Conservation (phyloP, 2,888 invertebrate species). For the Thera britannica region DNA sequence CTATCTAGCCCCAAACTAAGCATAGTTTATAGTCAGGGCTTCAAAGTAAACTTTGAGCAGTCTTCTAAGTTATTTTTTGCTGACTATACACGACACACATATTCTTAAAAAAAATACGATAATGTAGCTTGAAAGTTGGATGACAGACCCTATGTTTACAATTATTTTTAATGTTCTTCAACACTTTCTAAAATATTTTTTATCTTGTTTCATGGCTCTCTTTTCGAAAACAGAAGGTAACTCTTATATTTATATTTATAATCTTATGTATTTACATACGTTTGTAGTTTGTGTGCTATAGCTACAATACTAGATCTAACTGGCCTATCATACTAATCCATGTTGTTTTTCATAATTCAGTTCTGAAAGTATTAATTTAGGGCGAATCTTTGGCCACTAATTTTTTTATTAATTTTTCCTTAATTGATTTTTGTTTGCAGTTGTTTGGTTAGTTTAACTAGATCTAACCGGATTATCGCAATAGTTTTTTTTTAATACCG, state of each 20-base stretch:
- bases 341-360: too few species aligned
- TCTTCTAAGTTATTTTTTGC: too few species aligned
- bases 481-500: too few species aligned
- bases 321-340: neutral
- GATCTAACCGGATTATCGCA: too few species aligned
- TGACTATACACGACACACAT: neutral
- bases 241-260: slow-evolving; percentile 35
- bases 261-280: slow-evolving; percentile 22
- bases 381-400: too few species aligned
- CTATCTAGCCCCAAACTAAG: too few species aligned
- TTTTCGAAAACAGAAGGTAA: slow-evolving; percentile 77
- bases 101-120: neutral
- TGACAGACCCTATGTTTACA: slow-evolving; percentile 2
- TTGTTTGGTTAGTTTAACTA: too few species aligned
- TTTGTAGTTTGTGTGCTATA: slow-evolving; percentile 15
- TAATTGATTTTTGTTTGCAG: too few species aligned
- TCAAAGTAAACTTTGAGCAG: too few species aligned
- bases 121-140: slow-evolving; percentile 1
- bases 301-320: neutral
- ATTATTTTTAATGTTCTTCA: slow-evolving; percentile 11
- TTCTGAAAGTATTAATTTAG: too few species aligned
- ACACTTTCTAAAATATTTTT: slow-evolving; percentile 39
- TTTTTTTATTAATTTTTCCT: too few species aligned
- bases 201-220: slow-evolving; percentile 79
- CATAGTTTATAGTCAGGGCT: too few species aligned